Conservation (phyloP, 2,888 invertebrate species). For the Epistrophe eligans region DNA sequence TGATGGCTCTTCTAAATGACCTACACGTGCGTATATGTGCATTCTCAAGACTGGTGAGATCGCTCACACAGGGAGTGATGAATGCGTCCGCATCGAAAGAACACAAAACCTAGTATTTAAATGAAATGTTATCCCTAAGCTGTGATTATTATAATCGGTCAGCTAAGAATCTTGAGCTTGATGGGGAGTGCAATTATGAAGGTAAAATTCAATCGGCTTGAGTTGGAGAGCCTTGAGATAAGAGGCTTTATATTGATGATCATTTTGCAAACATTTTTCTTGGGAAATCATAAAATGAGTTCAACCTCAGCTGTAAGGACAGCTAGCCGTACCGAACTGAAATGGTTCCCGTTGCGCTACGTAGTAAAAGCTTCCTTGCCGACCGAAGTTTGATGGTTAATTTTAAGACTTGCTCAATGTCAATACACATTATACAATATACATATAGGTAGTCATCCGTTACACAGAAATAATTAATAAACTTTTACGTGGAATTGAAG, state of each 20-base stretch:
- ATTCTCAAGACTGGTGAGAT: background rate
- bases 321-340: too few relatives aligned
- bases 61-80: conserved; percentile 51
- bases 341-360: too few relatives aligned
- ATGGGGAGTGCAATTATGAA: conserved; percentile 21
- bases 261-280: background rate
- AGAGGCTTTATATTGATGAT: background rate
- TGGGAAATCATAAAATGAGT: too few relatives aligned
- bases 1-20: conserved; percentile 58
- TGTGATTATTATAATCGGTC: conserved; percentile 67
- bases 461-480: too few relatives aligned
- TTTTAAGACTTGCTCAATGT: too few relatives aligned
- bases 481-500: too few relatives aligned
- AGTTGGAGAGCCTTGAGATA: background rate
- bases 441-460: too few relatives aligned
- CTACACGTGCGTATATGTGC: conserved; percentile 50
- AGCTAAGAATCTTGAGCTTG: conserved; percentile 21
- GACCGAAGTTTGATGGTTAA: too few relatives aligned
- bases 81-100: conserved; percentile 53
- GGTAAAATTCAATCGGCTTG: conserved; percentile 11
- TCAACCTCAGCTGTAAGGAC: too few relatives aligned
- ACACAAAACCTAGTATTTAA: conserved; percentile 63
- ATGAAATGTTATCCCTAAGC: conserved; percentile 72
- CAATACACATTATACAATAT: too few relatives aligned
- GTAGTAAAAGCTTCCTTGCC: too few relatives aligned